Percentiles rank a stretch among this genome's conserved stretches.
These are phyloP conservation scores for Hoplodrina ambigua DNA, from an alignment of 2,888 invertebrate species.

Conservation along the genomic window DNA sequence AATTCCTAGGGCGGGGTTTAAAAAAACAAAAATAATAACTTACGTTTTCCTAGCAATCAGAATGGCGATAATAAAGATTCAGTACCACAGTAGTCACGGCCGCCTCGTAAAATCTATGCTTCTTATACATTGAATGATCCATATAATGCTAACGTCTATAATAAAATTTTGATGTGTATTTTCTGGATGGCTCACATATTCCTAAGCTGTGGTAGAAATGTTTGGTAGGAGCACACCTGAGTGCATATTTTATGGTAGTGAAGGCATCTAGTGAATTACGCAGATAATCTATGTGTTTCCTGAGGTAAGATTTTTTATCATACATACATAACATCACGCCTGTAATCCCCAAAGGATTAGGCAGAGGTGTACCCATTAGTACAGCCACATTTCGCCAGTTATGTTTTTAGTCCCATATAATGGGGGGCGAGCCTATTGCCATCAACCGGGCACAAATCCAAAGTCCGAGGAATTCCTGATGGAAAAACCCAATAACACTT, in stretches of 20 bases:
- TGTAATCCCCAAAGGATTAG: too few species aligned
- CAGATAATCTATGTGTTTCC: not conserved
- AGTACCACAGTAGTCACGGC: slow-evolving; percentile 71
- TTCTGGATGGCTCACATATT: slow-evolving; percentile 65
- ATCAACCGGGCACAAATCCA: too few species aligned
- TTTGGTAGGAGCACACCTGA: slow-evolving; percentile 51
- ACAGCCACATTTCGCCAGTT: too few species aligned
- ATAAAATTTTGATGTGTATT: slow-evolving; percentile 77
- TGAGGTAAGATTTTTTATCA: not conserved
- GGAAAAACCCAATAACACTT: too few species aligned
- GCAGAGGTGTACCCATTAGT: too few species aligned
- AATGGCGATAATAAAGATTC: slow-evolving; percentile 74
- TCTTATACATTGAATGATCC: slow-evolving; percentile 81
- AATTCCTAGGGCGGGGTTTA: too few species aligned
- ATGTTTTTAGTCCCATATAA: too few species aligned
- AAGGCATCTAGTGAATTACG: slow-evolving; percentile 8
- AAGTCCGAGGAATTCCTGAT: too few species aligned
- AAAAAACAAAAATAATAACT: slow-evolving; percentile 19
- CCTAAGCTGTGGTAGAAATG: slow-evolving; percentile 62
- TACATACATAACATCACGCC: too few species aligned
- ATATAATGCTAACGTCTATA: slow-evolving; percentile 76
- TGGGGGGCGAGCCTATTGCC: too few species aligned
- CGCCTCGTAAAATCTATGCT: slow-evolving; percentile 81
- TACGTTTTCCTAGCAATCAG: slow-evolving; percentile 73
- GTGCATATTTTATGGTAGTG: slow-evolving; percentile 59